phyloP scores from a whole-genome alignment of 2,797 vertebrate species.

The Liparis tanakae region DNA sequence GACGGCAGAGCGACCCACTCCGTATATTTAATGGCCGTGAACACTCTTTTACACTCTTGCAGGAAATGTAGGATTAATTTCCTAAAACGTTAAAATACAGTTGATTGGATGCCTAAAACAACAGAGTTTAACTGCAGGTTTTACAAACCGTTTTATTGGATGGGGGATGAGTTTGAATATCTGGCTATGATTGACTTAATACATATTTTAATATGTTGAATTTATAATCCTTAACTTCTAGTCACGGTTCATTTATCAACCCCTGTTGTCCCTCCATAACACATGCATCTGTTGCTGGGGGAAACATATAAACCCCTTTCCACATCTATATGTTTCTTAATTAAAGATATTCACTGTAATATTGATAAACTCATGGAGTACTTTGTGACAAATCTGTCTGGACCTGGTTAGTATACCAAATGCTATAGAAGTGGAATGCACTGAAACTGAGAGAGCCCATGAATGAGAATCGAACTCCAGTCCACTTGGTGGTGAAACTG shows the following conservation, averaged over 20 bases:
- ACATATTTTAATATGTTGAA: slow-evolving; percentile 7
- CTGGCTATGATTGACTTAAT: background rate
- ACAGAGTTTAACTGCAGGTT: slow-evolving; percentile 11
- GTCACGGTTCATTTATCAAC: background rate
- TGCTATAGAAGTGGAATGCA: no score
- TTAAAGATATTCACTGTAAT: no score
- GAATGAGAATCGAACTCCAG: background rate
- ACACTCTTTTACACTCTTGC: background rate
- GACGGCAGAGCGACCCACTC: slow-evolving; percentile 22
- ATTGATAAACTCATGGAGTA: background rate
- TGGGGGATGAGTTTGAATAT: background rate
- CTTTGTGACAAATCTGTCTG: background rate
- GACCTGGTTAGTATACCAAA: background rate
- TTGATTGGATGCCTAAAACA: slow-evolving; percentile 28
- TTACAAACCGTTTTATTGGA: slow-evolving; percentile 27
- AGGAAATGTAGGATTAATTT: slow-evolving; percentile 28
- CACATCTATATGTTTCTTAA: background rate
- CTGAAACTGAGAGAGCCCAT: no score
- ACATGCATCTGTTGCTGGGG: background rate
- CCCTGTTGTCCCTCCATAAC: background rate
- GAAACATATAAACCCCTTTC: background rate
- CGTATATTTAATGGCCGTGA: slow-evolving; percentile 29
- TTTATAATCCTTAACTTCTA: slow-evolving; percentile 1
- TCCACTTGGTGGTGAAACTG: background rate
- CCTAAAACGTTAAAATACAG: slow-evolving; percentile 14